Percentiles rank a stretch among this genome's conserved stretches.
Evolutionary conservation across 2,113 vertebrate genomes (phyloP).

Genomic region (Poeciliopsis prolifica): DNA sequence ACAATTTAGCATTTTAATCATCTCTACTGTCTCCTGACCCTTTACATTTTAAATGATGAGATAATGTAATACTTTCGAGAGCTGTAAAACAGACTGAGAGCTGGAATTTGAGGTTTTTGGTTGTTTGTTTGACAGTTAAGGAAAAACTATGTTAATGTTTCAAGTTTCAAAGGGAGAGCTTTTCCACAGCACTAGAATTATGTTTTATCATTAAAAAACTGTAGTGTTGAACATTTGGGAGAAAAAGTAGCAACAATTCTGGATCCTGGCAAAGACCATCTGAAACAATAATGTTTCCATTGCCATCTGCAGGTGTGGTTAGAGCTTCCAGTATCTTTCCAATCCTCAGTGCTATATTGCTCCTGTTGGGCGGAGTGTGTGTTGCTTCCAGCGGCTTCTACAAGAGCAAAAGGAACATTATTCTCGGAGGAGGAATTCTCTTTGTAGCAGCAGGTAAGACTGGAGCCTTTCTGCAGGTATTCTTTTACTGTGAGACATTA

Average conservation of each 20-base stretch:
- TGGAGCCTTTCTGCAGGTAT: background rate
- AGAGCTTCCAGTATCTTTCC: constrained; percentile 96
- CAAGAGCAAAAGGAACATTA: constrained; percentile 91
- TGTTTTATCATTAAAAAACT: background rate
- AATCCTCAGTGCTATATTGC: constrained; percentile 92
- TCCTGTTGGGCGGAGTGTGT: constrained; percentile 91
- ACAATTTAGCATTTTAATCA: constrained; percentile 15
- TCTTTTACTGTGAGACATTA: background rate
- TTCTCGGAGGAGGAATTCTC: constrained; percentile 91
- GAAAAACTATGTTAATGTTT: background rate
- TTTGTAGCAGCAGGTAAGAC: constrained; percentile 91
- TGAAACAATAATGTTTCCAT: background rate
- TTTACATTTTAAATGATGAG: too few species aligned
- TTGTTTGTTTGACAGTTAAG: too few species aligned
- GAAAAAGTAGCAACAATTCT: background rate
- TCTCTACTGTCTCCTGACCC: constrained; percentile 2
- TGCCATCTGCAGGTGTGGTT: constrained; percentile 85
- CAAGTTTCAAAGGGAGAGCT: background rate
- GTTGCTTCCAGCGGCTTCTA: constrained; percentile 92
- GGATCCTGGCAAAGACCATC: background rate
- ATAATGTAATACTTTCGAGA: too few species aligned
- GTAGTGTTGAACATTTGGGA: background rate
- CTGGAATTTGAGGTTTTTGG: too few species aligned
- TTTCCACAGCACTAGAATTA: background rate
- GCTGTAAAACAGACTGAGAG: too few species aligned